Evolutionary conservation across 2,888 invertebrate species (phyloP), one percentile per base, ranked within the genome.

Genomic region (Hoplodrina blanda): DNA sequence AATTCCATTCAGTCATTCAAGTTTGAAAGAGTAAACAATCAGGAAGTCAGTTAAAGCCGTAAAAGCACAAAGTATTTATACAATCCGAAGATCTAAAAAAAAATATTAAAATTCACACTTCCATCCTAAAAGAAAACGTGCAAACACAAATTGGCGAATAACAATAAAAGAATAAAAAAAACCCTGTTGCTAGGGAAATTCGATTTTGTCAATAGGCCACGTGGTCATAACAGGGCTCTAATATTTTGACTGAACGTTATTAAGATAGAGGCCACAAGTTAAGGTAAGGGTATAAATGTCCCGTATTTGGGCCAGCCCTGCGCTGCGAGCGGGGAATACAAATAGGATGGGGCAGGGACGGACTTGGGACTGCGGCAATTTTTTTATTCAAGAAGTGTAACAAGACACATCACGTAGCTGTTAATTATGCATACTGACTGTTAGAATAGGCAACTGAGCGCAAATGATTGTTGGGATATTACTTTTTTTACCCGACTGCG

Each of bases 211-310:
- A 76, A 83, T 83, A 63, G 73, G 54, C 55, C 65, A 59, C 55
- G 62, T 56, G 69, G 76, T 64, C 72, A 80, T 85, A 81, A 82
- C 75, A 62, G 76, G 69, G 61, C 81, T 86, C 81, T 87, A 89
- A 88, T 90, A 90, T 89, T 90, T 88, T 85, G 87, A 86, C 86
- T 85, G 85, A 88, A 83, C 82, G 86, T 89, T 90, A 91, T 91
- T 89, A 90, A 90, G 91, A 91, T 89, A 90, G 87, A 90, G 88
- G 87, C 90, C 88, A 85, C 90, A 85, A 87, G 90, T 89, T 90
- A 91, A 90, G 91, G 90, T 90, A 90, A 87, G 86, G 89, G 87
- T 85, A 87, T 88, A 89, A 88, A 85, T 85, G 89, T 88, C 83
- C 88, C 82, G 85, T 88, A 89, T 90, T 89, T 88, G 85, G 88